Percentiles rank a stretch among this genome's conserved stretches.
Conservation (phyloP, 2,888 invertebrate species). For the Hirtodrosophila alboralis region DNA sequence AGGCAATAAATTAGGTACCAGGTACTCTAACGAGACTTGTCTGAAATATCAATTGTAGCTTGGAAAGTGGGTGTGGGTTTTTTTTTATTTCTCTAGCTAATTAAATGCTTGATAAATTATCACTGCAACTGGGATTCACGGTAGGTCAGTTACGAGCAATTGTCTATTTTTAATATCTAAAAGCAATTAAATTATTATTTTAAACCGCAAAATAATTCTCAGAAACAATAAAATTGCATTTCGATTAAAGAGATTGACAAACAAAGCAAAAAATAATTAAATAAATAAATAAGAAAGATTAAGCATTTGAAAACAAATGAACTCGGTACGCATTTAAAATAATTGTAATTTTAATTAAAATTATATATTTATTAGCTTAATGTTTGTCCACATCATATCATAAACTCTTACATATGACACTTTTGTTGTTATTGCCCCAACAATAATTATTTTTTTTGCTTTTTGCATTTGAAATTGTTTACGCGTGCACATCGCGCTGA, state of each 20-base stretch:
- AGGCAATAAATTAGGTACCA: conserved; percentile 30
- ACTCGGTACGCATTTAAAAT: conserved; percentile 30
- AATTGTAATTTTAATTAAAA: too few species aligned
- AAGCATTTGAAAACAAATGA: conserved; percentile 29
- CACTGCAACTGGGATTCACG: conserved; percentile 48
- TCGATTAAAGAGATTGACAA: conserved; percentile 29
- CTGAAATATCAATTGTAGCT: conserved; percentile 13
- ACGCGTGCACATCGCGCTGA: conserved; percentile 41
- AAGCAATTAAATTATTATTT: conserved; percentile 20
- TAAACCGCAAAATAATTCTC: conserved; percentile 51
- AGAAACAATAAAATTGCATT: conserved; percentile 29
- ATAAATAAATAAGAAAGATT: conserved; percentile 1
- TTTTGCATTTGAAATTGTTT: conserved; percentile 66
- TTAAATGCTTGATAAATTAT: conserved; percentile 59
- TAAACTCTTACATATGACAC: conserved; percentile 30
- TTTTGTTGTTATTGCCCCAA: conserved; percentile 29
- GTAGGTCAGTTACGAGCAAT: not conserved
- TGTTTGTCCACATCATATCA: conserved; percentile 36
- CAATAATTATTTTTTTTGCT: conserved; percentile 50
- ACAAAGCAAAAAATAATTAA: conserved; percentile 1
- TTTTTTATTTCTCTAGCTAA: conserved; percentile 59
- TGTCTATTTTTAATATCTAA: conserved; percentile 23
- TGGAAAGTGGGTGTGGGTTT: conserved; percentile 22
- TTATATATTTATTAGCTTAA: conserved; percentile 40
- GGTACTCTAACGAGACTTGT: conserved; percentile 37